These are phyloP conservation scores for Orchestes rusci DNA, from an alignment of 2,888 invertebrate species.

Conservation along the genomic window DNA sequence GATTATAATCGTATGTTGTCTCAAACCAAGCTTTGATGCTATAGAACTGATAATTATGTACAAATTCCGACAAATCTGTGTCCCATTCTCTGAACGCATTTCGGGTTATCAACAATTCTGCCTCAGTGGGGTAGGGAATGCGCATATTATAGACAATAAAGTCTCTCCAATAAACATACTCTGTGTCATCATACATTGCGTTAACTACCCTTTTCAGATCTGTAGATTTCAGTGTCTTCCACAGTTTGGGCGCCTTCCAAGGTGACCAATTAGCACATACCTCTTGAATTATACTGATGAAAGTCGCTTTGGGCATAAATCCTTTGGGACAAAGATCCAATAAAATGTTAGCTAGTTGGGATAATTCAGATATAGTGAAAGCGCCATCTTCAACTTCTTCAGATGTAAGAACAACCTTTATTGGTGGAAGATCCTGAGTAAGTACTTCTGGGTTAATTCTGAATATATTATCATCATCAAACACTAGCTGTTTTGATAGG, in stretches of 20 bases:
- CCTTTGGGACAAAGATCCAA: constrained; percentile 41
- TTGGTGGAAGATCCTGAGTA: constrained; percentile 30
- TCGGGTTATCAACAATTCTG: constrained; percentile 49
- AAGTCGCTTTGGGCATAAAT: constrained; percentile 38
- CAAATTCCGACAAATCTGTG: constrained; percentile 36
- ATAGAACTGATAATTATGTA: constrained; percentile 39
- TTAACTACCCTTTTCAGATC: constrained; percentile 37
- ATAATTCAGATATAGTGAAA: constrained; percentile 38
- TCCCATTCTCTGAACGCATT: constrained; percentile 48
- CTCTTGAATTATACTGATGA: constrained; percentile 45
- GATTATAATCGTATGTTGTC: too few relatives aligned
- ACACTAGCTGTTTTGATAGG: constrained; percentile 43
- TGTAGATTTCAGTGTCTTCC: constrained; percentile 37
- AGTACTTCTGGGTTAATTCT: constrained; percentile 38
- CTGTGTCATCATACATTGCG: constrained; percentile 49
- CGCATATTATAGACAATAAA: constrained; percentile 56
- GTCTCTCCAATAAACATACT: constrained; percentile 58
- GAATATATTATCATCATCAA: constrained; percentile 43
- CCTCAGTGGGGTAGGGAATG: constrained; percentile 49
- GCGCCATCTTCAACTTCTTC: constrained; percentile 22
- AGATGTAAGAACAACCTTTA: constrained; percentile 12
- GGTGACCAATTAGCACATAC: constrained; percentile 34
- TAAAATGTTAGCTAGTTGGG: constrained; percentile 36
- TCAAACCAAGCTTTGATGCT: constrained; percentile 40
- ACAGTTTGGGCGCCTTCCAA: constrained; percentile 35